Evolutionary conservation across 1,140 invertebrate species (phyloP).

Genomic region (Hestina assimilis): DNA sequence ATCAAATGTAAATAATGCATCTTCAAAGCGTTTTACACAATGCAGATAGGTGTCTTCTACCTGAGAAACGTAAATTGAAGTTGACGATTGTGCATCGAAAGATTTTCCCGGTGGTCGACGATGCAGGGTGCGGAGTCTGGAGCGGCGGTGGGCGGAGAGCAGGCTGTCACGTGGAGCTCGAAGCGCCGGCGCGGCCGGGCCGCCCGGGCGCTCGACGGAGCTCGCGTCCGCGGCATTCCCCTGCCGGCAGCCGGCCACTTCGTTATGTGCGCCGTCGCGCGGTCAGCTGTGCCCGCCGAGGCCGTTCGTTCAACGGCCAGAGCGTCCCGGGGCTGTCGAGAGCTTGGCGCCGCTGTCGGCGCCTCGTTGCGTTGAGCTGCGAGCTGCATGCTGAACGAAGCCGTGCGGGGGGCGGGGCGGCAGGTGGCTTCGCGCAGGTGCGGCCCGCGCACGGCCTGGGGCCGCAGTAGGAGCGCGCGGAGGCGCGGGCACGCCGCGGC

Average conservation of each 20-base stretch:
- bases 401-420: conserved; percentile 52
- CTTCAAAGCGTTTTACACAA: not conserved
- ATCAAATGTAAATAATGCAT: too few relatives aligned
- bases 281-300: conserved; percentile 43
- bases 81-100: conserved; percentile 68
- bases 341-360: conserved; percentile 38
- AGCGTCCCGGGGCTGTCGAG: conserved; percentile 42
- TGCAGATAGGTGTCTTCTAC: conserved; percentile 11
- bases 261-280: conserved; percentile 58
- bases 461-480: conserved; percentile 56
- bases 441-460: conserved; percentile 61
- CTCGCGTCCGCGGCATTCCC: conserved; percentile 59
- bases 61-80: conserved; percentile 36
- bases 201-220: conserved; percentile 57
- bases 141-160: conserved; percentile 28
- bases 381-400: conserved; percentile 49
- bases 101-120: conserved; percentile 43
- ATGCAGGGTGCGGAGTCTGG: conserved; percentile 27
- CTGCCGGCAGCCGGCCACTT: conserved; percentile 52
- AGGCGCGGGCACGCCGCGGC: conserved; percentile 53
- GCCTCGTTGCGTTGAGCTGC: conserved; percentile 39
- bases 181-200: conserved; percentile 68
- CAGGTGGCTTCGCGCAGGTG: conserved; percentile 61
- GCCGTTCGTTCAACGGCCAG: conserved; percentile 36
- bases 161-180: conserved; percentile 66